phyloP scores from a whole-genome alignment of 2,797 vertebrate species.

The Kryptolebias ocellatus region DNA sequence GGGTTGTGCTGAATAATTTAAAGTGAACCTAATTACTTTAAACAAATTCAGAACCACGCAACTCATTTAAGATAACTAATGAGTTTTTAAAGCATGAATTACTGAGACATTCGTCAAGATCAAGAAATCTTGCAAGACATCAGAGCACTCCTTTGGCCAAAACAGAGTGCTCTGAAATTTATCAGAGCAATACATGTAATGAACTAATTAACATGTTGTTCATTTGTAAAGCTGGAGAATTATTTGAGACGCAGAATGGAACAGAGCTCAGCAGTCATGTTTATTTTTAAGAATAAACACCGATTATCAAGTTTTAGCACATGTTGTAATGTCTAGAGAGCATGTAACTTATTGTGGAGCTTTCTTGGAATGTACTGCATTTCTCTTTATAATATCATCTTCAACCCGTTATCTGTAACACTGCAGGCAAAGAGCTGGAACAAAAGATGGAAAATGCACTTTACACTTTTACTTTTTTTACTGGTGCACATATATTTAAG shows the following conservation, averaged over 20 bases:
- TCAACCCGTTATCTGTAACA: not conserved
- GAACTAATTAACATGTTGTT: constrained; percentile 23
- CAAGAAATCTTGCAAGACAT: constrained; percentile 46
- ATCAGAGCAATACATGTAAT: constrained; percentile 1
- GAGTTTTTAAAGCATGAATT: constrained; percentile 65
- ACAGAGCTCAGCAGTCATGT: too few species aligned
- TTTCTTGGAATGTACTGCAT: too few species aligned
- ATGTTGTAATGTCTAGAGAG: not conserved
- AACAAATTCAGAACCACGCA: constrained; percentile 64
- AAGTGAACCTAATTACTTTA: constrained; percentile 72
- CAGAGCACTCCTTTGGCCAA: constrained; percentile 37
- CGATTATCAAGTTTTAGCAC: not conserved
- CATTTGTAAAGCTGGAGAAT: not conserved
- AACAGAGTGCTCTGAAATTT: constrained; percentile 27
- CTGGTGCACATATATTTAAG: too few species aligned
- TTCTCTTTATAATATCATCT: not conserved
- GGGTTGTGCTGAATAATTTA: constrained; percentile 63
- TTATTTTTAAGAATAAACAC: too few species aligned
- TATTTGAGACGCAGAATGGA: not conserved
- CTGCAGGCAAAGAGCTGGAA: too few species aligned
- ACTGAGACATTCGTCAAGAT: constrained; percentile 69
- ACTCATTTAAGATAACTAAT: constrained; percentile 68
- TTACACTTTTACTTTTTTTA: too few species aligned
- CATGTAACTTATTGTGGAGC: not conserved
- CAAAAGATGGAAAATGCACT: too few species aligned